Conservation (phyloP, 2,888 invertebrate species). For the Copidosoma aretas region DNA sequence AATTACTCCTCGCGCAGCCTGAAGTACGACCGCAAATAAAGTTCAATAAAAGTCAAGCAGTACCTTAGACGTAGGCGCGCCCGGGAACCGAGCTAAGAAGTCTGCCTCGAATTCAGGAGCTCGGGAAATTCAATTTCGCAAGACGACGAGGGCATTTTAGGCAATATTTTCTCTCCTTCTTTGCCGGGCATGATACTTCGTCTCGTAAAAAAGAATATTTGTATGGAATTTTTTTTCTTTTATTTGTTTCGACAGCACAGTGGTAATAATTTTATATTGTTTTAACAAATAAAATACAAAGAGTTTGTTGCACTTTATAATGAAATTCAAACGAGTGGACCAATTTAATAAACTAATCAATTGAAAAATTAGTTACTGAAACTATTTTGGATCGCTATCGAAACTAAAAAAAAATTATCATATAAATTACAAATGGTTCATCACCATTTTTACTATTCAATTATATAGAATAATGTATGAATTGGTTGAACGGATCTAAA, state of each 20-base stretch:
- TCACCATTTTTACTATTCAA: too few species aligned
- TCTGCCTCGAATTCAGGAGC: conserved; percentile 8
- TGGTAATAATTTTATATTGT: too few species aligned
- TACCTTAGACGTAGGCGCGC: neutral
- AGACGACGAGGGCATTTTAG: conserved; percentile 2
- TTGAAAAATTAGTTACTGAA: too few species aligned
- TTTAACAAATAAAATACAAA: too few species aligned
- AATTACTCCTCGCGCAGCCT: neutral
- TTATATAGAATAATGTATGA: too few species aligned
- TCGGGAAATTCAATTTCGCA: conserved; percentile 19
- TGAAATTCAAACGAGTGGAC: too few species aligned
- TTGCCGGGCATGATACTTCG: neutral
- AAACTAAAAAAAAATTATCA: too few species aligned
- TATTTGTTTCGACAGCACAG: neutral
- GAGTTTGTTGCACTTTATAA: too few species aligned
- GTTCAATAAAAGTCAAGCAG: conserved; percentile 20
- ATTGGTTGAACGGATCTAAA: too few species aligned
- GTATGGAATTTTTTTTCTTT: neutral
- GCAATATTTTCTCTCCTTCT: conserved; percentile 9
- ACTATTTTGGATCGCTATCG: too few species aligned
- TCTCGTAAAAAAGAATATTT: neutral
- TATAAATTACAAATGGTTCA: too few species aligned
- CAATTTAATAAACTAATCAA: too few species aligned
- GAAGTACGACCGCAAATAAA: conserved; percentile 3
- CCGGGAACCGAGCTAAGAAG: conserved; percentile 11